These are phyloP conservation scores for Drosophila histrio DNA, from an alignment of 2,888 invertebrate genomes.

Conservation along the genomic window DNA sequence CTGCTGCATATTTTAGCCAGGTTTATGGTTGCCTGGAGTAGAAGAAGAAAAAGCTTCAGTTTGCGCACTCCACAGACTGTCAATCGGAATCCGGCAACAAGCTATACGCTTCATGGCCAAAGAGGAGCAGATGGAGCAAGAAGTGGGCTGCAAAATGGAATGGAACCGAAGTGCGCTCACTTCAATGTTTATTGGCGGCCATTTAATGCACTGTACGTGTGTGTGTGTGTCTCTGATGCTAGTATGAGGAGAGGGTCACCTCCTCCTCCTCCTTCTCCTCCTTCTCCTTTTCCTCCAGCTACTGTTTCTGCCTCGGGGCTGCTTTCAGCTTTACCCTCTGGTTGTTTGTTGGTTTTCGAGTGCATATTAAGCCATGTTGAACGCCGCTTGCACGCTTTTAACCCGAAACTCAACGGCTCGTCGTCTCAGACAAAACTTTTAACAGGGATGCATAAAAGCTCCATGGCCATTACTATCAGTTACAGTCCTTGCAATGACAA, in stretches of 20 bases:
- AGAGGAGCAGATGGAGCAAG: background rate
- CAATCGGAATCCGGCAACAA: constrained; percentile 53
- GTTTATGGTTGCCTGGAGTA: constrained; percentile 14
- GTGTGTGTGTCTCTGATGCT: constrained; percentile 10
- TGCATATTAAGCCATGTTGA: constrained; percentile 71
- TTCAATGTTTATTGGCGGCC: constrained; percentile 71
- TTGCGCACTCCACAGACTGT: constrained; percentile 47
- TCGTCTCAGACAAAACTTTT: constrained; percentile 77
- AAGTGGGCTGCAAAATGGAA: background rate
- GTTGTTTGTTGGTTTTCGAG: constrained; percentile 8
- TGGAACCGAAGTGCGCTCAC: constrained; percentile 32
- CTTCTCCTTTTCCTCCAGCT: background rate
- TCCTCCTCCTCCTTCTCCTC: too few relatives aligned
- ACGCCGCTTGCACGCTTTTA: constrained; percentile 70
- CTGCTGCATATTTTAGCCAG: constrained; percentile 16
- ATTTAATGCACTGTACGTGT: constrained; percentile 48
- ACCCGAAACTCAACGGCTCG: constrained; percentile 69
- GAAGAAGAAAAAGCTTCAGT: constrained; percentile 47
- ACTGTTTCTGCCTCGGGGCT: background rate
- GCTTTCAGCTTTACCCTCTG: background rate
- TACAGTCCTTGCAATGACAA: constrained; percentile 48
- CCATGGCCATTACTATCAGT: constrained; percentile 72
- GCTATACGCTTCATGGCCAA: constrained; percentile 23
- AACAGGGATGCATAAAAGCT: constrained; percentile 70
- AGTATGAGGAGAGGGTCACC: background rate